Conservation (phyloP, 2,888 invertebrate genomes). For the Plebejus anna region DNA sequence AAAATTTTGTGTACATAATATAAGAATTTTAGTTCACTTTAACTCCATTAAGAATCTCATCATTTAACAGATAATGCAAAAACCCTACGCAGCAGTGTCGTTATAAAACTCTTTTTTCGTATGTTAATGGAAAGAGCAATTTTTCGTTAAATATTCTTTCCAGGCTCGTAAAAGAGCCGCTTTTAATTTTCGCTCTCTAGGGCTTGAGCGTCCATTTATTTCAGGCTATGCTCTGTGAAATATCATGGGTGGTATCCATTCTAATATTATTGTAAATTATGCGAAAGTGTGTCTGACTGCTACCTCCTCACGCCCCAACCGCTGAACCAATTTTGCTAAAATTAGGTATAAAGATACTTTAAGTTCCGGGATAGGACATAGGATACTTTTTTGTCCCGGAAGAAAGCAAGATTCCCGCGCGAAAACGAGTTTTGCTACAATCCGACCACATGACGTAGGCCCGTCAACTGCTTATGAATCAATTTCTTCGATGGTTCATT, state of each 20-base stretch:
- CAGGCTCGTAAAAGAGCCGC: not conserved
- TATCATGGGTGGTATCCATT: slow-evolving; percentile 48
- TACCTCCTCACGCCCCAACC: too few relatives aligned
- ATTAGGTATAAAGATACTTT: too few relatives aligned
- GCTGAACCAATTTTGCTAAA: too few relatives aligned
- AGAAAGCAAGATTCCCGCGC: too few relatives aligned
- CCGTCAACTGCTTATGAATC: too few relatives aligned
- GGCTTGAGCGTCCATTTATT: slow-evolving; percentile 36
- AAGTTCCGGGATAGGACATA: too few relatives aligned
- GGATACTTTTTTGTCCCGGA: too few relatives aligned
- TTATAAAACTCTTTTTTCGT: slow-evolving; percentile 17
- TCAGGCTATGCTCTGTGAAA: slow-evolving; percentile 63
- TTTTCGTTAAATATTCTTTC: slow-evolving; percentile 16
- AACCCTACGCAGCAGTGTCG: not conserved
- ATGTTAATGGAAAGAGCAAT: slow-evolving; percentile 14
- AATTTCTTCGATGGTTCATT: not conserved
- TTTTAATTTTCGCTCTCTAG: slow-evolving; percentile 1
- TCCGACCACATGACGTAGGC: too few relatives aligned
- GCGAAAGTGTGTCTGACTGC: too few relatives aligned
- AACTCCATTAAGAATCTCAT: not conserved
- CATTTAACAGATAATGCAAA: slow-evolving; percentile 8
- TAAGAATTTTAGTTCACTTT: not conserved
- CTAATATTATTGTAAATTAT: too few relatives aligned
- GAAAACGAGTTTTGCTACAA: too few relatives aligned
- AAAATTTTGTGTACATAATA: not conserved